These are phyloP conservation scores for Drosophila mauritiana DNA, from an alignment of 1,140 invertebrate genomes.

Conservation along the genomic window DNA sequence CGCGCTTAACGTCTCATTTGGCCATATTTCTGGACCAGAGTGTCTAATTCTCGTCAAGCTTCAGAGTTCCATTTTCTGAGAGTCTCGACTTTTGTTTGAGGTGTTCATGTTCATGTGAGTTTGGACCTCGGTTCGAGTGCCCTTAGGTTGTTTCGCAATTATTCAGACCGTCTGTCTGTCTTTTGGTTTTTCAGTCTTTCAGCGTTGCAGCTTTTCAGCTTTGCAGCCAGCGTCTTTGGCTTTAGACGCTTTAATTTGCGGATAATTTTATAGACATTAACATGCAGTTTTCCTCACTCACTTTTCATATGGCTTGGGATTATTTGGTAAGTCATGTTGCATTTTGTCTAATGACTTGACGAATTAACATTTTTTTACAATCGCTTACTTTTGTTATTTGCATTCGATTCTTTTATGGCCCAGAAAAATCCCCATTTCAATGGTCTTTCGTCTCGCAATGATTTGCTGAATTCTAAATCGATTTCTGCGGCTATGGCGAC, in stretches of 20 bases:
- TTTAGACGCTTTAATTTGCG: conserved; percentile 74
- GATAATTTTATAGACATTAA: conserved; percentile 79
- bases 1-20: background rate
- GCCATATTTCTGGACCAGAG: background rate
- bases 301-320: conserved; percentile 63
- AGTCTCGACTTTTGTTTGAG: conserved; percentile 23
- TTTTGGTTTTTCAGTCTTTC: conserved; percentile 11
- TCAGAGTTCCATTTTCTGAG: conserved; percentile 23
- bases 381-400: conserved; percentile 32
- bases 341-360: conserved; percentile 77
- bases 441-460: conserved; percentile 29
- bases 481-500: conserved; percentile 30
- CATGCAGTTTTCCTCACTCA: conserved; percentile 69
- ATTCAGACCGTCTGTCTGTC: conserved; percentile 41
- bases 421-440: conserved; percentile 35
- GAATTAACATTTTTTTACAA: conserved; percentile 53
- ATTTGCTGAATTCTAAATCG: conserved; percentile 45
- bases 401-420: conserved; percentile 41
- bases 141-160: conserved; percentile 72
- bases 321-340: conserved; percentile 75
- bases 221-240: conserved; percentile 42
- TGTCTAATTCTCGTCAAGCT: conserved; percentile 26
- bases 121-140: conserved; percentile 59
- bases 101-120: conserved; percentile 47
- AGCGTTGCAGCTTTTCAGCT: conserved; percentile 31